Percentiles rank a stretch among this genome's conserved stretches.
These are phyloP conservation scores for Terrapene triunguis DNA, from an alignment of 2,113 vertebrate genomes.

Conservation along the genomic window DNA sequence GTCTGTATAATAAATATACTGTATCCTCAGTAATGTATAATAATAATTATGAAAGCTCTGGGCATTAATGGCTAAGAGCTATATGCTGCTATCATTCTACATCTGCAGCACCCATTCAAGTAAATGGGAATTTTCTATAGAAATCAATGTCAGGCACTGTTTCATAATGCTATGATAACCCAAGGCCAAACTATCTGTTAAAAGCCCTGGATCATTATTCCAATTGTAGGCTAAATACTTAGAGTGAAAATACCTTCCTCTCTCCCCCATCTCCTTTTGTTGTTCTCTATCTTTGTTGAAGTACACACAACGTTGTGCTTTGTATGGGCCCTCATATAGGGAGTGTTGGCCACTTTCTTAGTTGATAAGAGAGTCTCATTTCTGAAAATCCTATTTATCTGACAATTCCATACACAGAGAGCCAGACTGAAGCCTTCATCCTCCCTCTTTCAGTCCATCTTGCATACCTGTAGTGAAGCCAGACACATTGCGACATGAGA, in stretches of 20 bases:
- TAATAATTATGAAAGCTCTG: slow-evolving; percentile 60
- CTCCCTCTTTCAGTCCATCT: neutral
- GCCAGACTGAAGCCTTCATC: neutral
- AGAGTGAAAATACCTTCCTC: slow-evolving; percentile 16
- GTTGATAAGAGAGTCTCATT: neutral
- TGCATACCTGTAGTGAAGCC: neutral
- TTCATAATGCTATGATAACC: neutral
- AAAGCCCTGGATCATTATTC: slow-evolving; percentile 4
- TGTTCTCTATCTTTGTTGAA: neutral
- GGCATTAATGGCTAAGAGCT: slow-evolving; percentile 42
- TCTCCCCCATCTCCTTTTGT: neutral
- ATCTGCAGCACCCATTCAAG: slow-evolving; percentile 33
- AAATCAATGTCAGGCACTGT: neutral
- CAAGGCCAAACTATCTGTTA: neutral
- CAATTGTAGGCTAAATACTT: neutral
- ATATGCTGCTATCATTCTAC: slow-evolving; percentile 44
- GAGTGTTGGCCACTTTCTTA: neutral
- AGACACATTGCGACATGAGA: neutral
- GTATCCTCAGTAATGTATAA: slow-evolving; percentile 30
- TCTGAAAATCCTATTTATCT: neutral
- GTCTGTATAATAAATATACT: slow-evolving; percentile 72
- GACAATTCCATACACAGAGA: neutral
- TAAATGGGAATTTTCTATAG: slow-evolving; percentile 38
- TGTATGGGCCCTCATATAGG: neutral
- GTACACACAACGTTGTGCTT: neutral